Percentiles rank a stretch among this genome's conserved stretches.
Conservation (phyloP, 2,797 vertebrate species). For the Meda fulgida region DNA sequence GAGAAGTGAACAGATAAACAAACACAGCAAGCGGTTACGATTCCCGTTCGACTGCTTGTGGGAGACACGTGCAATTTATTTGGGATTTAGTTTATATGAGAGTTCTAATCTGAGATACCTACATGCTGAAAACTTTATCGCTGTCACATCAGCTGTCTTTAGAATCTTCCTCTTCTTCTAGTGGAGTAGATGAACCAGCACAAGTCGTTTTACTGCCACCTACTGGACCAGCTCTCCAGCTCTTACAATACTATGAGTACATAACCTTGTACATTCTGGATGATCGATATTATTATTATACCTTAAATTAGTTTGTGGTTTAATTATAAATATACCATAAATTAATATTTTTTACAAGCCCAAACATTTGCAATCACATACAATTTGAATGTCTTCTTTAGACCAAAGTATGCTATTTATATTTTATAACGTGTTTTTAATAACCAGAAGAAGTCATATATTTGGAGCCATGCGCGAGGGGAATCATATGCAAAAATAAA, state of each 20-base stretch:
- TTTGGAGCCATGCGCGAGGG: no score
- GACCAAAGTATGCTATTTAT: no score
- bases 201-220: conserved; percentile 5
- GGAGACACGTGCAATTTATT: neutral
- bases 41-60: neutral
- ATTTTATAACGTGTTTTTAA: no score
- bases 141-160: conserved; percentile 13
- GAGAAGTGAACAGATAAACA: neutral
- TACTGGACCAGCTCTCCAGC: neutral
- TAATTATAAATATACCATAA: neutral
- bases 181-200: neutral
- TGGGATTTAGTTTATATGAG: neutral
- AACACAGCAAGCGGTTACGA: neutral
- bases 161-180: conserved; percentile 34
- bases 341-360: no score
- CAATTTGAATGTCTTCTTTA: neutral
- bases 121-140: conserved; percentile 24
- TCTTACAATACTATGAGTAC: neutral
- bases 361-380: no score
- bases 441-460: no score
- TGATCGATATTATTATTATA: neutral
- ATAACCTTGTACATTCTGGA: neutral
- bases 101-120: conserved; percentile 9
- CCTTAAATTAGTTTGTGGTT: neutral
- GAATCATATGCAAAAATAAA: no score